Base-by-base conservation (phyloP, 2,888 invertebrate species). In the Deilephila elpenor region DNA sequence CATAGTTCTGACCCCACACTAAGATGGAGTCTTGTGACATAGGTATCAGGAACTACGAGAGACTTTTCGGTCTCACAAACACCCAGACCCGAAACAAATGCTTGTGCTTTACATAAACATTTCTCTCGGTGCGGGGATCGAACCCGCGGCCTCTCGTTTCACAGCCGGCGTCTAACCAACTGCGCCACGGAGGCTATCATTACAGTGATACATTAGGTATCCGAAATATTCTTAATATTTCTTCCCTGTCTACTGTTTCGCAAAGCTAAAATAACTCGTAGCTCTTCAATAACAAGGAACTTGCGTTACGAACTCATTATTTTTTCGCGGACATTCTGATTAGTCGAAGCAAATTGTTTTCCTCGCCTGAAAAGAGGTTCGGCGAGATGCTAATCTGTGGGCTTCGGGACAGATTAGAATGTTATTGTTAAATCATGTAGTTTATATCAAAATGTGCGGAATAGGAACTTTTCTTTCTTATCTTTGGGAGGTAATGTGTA, bases 371-470 rank as follows among this genome's bases (percentile, higher is more conserved):
- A 17, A 67, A 67, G 51, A 67, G 67, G 25, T 67, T 44, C 44
- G 67, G n/a, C 61, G 61, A 19, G 37, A 37, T n/a, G 44, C 2
- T 25, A 67, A 67, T 67, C 44, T 20, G 11, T n/a, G 17, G 67
- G 25, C 25, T 67, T 67, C 14, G 51, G 14, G 4, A 5, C 25
- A 67, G 67, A 67, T 62, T 67, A 67, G 17, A 25, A 0, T 51
- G 14, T 67, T 67, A 29, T n/a, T 8, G 29, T 60, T 60, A 44
- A n/a, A 67, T 67, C 67, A 64, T 44, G 51, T 51, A 67, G 1
- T 51, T 51, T 14, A 51, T 67, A 44, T 62, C 19, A 37, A 62
- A 67, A 51, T 44, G 14, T 14, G 7, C 6, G 25, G 14, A 44
- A 5, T 64, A 14, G 5, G 64, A 14, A 1, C 60, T 5, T 60